A percentile compares a stretch with the other conserved stretches of the same genome.
Evolutionary conservation across 2,797 vertebrate genomes (phyloP).

Genomic region (Rhinella marina): DNA sequence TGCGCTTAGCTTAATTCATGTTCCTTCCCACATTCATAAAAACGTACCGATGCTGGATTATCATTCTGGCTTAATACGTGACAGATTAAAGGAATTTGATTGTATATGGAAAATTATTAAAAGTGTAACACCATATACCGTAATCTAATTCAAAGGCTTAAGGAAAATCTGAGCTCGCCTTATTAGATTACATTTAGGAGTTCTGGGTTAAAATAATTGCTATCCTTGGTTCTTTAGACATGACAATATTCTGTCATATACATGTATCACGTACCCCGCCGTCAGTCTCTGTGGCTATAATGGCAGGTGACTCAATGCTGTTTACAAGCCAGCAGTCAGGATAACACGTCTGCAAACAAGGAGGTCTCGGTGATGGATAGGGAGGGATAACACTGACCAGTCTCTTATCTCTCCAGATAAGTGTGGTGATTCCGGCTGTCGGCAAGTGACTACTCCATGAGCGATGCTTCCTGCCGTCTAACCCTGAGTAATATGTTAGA

Average conservation of each 20-base stretch:
- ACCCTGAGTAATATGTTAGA: neutral
- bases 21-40: too few relatives aligned
- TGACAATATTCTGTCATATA: too few relatives aligned
- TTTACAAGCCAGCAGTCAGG: slow-evolving; percentile 27
- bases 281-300: slow-evolving; percentile 28
- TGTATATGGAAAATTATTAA: too few relatives aligned
- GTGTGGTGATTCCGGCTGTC: slow-evolving; percentile 45
- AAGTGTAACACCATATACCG: neutral
- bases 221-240: too few relatives aligned
- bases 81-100: too few relatives aligned
- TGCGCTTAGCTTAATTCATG: too few relatives aligned
- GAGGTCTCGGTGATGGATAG: slow-evolving; percentile 42
- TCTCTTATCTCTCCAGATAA: slow-evolving; percentile 49
- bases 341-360: slow-evolving; percentile 6
- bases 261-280: neutral
- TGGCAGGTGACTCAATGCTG: slow-evolving; percentile 13
- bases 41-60: too few relatives aligned
- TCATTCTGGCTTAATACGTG: too few relatives aligned
- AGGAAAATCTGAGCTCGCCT: neutral
- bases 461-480: slow-evolving; percentile 9
- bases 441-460: slow-evolving; percentile 50
- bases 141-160: neutral
- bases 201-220: neutral
- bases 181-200: neutral
- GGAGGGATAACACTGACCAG: slow-evolving; percentile 35